Base-by-base conservation (phyloP, 37 sponge, comb jelly and placozoan species). In the Chondrilla cf. caribensis region DNA sequence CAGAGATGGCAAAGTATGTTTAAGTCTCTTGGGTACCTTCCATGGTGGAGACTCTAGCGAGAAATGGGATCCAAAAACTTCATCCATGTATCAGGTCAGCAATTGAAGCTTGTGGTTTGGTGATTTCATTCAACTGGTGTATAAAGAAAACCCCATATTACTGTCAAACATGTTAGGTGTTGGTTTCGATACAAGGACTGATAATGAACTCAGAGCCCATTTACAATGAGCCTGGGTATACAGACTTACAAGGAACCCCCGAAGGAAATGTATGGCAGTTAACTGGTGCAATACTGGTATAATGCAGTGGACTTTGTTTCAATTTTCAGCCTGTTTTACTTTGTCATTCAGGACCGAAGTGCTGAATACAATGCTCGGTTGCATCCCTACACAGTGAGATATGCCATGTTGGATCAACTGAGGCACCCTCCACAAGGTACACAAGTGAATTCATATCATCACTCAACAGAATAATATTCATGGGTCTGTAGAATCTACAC, bases 221-320 rank as follows among this genome's bases (percentile, higher is more conserved):
- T 79, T 96, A 88, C 82, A 96, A 96, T 79, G 96, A 96, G 79
- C 96, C 96, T n/a, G 93, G 96, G 40, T 96, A 96, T 67, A 91
- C 90, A 60, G 68, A 86, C 40, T 88, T 96, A 55, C 70, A 77
- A 35, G 89, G 89, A 5, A 96, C 93, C 19, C 78, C 81, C 51
- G 93, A 96, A 58, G 96, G 96, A 26, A 86, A 90, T 54, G 94
- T 93, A 70, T 40, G 57, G 57, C 11, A 55, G 11, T 19, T 55
- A 17, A 55, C n/a, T n/a, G n/a, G 29, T 29, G 64, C 25, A 29
- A 4, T 7, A 62, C 64, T 62, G 6, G 64, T 62, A 62, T n/a
- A 62, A 7, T 62, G 57, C 57, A 55, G 57, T 19, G 11, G 57
- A 19, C 57, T 55, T 55, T 55, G 57, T 55, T 55, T 55, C 57